Evolutionary conservation across 37 sponge, comb jelly and placozoan species (phyloP).

Genomic region (Agelas oroides): DNA sequence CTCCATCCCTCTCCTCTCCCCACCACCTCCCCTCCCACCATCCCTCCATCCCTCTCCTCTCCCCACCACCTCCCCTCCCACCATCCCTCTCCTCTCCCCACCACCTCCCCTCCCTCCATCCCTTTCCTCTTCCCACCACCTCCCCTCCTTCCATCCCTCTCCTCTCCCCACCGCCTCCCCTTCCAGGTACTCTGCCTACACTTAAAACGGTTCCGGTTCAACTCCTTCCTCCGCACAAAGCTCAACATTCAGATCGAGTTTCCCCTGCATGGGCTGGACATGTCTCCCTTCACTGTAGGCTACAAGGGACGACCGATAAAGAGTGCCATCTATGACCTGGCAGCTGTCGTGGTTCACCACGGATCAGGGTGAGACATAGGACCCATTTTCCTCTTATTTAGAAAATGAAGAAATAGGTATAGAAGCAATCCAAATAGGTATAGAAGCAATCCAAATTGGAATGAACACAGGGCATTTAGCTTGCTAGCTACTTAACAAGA

Average conservation of each 20-base stretch:
- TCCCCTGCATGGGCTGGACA: conserved; percentile 65
- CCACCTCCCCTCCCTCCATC: not conserved
- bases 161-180: not conserved
- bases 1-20: conserved; percentile 3
- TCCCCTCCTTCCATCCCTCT: not conserved
- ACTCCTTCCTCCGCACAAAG: conserved; percentile 56
- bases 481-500: not conserved
- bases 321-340: conserved; percentile 60
- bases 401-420: not conserved
- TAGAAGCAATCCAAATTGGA: not conserved
- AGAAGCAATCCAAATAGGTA: not conserved
- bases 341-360: conserved; percentile 81
- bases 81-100: not conserved
- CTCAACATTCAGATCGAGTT: conserved; percentile 48
- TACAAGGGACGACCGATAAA: not conserved
- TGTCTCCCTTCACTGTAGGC: conserved; percentile 37
- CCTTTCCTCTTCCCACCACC: not conserved
- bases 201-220: conserved; percentile 61
- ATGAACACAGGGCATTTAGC: not conserved
- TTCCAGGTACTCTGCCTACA: conserved; percentile 60
- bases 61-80: not conserved
- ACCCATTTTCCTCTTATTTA: not conserved
- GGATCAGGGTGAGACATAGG: conserved; percentile 78
- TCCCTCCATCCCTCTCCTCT: conserved; percentile 1
- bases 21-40: not conserved